phyloP scores from a whole-genome alignment of 1,140 invertebrate genomes.

The Aporrectodea caliginosa region DNA sequence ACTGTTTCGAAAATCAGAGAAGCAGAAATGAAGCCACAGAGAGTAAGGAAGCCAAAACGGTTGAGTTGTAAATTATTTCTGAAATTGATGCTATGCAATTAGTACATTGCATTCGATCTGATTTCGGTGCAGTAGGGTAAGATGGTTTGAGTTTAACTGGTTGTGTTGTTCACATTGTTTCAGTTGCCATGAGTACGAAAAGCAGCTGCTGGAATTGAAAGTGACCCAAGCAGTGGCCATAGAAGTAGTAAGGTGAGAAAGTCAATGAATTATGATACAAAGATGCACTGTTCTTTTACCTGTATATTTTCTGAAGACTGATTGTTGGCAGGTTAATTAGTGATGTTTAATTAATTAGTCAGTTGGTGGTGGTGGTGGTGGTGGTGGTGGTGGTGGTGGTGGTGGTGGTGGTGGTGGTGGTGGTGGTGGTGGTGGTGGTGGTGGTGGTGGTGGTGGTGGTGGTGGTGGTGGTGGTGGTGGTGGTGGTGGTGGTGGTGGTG shows the following conservation, averaged over 20 bases:
- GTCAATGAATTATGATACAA: too few species aligned
- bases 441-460: slow-evolving; percentile 1
- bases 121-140: too few species aligned
- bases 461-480: slow-evolving; percentile 1
- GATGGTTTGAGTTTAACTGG: slow-evolving; percentile 1
- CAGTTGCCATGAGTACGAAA: slow-evolving; percentile 68
- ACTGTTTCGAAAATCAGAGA: too few species aligned
- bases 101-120: too few species aligned
- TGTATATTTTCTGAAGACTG: background rate
- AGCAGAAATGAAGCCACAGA: too few species aligned
- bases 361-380: slow-evolving; percentile 1
- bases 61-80: too few species aligned
- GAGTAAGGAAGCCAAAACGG: too few species aligned
- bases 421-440: slow-evolving; percentile 1
- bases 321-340: background rate
- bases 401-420: slow-evolving; percentile 1
- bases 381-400: slow-evolving; percentile 1
- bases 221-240: background rate
- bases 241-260: too few species aligned
- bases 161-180: background rate
- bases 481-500: slow-evolving; percentile 1
- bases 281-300: too few species aligned
- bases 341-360: slow-evolving; percentile 1
- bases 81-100: too few species aligned
- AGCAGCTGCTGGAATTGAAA: slow-evolving; percentile 59